Percentiles rank a stretch among this genome's conserved stretches.
phyloP scores from a whole-genome alignment of 1,140 invertebrate genomes.

The Drosophila nigromelanica region DNA sequence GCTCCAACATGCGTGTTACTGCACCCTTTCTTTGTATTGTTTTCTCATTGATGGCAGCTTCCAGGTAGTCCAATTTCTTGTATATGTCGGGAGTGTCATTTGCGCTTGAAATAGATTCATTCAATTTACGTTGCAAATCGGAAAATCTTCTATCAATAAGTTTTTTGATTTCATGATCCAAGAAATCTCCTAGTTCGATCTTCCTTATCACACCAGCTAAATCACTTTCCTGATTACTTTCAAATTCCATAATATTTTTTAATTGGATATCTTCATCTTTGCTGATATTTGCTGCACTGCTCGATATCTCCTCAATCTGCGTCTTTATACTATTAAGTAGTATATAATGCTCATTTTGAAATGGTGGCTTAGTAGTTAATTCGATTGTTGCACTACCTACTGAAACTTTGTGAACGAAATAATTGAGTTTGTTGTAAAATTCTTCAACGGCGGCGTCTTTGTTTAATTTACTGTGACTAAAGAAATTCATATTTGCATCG shows the following conservation, averaged over 20 bases:
- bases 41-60: constrained; percentile 11
- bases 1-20: not conserved
- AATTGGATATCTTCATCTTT: not conserved
- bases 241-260: not conserved
- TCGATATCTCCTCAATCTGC: not conserved
- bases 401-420: not conserved
- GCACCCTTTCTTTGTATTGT: not conserved
- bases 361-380: not conserved
- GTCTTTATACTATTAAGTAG: not conserved
- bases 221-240: not conserved
- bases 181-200: not conserved
- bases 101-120: not conserved
- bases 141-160: not conserved
- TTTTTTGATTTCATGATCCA: not conserved
- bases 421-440: not conserved
- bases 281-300: not conserved
- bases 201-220: not conserved
- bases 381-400: not conserved
- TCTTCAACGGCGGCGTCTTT: not conserved
- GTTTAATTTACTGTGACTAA: not conserved
- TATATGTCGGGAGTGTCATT: not conserved
- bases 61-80: constrained; percentile 13
- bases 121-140: constrained; percentile 5
- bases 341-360: not conserved
- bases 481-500: not conserved